A percentile compares a stretch with the other conserved stretches of the same genome.
Evolutionary conservation across 2,888 invertebrate genomes (phyloP).

Genomic region (Morpho achilles): DNA sequence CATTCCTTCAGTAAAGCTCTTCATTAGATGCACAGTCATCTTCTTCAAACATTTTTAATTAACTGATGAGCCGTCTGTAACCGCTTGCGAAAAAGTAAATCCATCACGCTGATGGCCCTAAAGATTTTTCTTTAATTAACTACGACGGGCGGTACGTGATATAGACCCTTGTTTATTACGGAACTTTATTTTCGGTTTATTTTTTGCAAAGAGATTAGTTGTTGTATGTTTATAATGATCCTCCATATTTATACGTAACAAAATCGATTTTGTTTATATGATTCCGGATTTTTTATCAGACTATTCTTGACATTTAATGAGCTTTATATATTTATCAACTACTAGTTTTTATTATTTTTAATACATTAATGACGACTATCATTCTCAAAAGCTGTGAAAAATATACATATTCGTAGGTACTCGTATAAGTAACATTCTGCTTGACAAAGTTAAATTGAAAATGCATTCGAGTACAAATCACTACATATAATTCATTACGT

Average conservation of each 20-base stretch:
- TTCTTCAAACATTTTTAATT: slow-evolving; percentile 14
- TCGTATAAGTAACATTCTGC: not conserved
- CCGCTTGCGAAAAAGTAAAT: slow-evolving; percentile 13
- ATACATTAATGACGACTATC: not conserved
- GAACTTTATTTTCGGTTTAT: slow-evolving; percentile 6
- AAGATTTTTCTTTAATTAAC: slow-evolving; percentile 24
- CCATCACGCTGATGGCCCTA: slow-evolving; percentile 18
- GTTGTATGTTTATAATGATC: no score
- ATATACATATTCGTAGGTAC: not conserved
- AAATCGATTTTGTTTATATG: not conserved
- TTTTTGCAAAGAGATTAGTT: no score
- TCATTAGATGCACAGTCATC: slow-evolving; percentile 5
- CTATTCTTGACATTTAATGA: no score
- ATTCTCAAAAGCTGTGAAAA: not conserved
- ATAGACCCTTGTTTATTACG: slow-evolving; percentile 8
- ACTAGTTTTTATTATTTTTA: no score
- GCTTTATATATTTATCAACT: no score
- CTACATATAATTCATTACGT: slow-evolving; percentile 10
- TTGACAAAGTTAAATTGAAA: slow-evolving; percentile 2
- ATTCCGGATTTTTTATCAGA: no score
- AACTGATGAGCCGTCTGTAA: slow-evolving; percentile 14
- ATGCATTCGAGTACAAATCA: slow-evolving; percentile 5
- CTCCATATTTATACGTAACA: no score
- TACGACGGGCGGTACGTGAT: slow-evolving; percentile 7
- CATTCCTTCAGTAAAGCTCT: not conserved